Percentiles rank a stretch among this genome's conserved stretches.
phyloP scores from a whole-genome alignment of 1,140 invertebrate genomes.

The Mactra quadrangularis region DNA sequence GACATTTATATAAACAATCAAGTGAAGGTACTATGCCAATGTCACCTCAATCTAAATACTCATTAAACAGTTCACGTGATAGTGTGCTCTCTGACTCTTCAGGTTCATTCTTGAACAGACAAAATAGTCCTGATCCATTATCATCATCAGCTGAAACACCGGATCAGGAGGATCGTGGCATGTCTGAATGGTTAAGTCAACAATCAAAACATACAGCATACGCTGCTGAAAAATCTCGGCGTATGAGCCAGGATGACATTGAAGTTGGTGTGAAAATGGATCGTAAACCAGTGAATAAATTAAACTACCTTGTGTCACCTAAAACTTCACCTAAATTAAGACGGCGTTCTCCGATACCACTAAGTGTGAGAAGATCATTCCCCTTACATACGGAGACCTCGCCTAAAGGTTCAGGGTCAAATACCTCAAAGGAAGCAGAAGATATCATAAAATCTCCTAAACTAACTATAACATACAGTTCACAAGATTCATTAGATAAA shows the following conservation, averaged over 20 bases:
- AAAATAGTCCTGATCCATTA: constrained; percentile 66
- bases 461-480: constrained; percentile 52
- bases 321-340: constrained; percentile 64
- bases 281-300: constrained; percentile 59
- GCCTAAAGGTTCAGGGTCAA: constrained; percentile 53
- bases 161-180: constrained; percentile 59
- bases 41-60: constrained; percentile 75
- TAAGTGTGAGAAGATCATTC: constrained; percentile 34
- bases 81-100: constrained; percentile 72
- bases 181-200: constrained; percentile 50
- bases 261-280: constrained; percentile 59
- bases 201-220: constrained; percentile 44
- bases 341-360: constrained; percentile 35
- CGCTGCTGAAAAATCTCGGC: background rate
- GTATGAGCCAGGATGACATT: constrained; percentile 64
- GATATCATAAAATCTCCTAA: constrained; percentile 60
- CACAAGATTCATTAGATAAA: constrained; percentile 42
- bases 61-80: constrained; percentile 74
- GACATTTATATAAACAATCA: constrained; percentile 51
- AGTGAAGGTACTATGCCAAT: constrained; percentile 74
- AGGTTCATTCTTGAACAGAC: constrained; percentile 65
- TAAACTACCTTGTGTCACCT: constrained; percentile 65
- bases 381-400: constrained; percentile 35
- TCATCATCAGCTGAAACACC: constrained; percentile 66
- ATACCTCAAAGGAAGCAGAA: constrained; percentile 62